These are phyloP conservation scores for Trididemnum clinides DNA, from an alignment of 23 tunicate species.

Conservation along the genomic window DNA sequence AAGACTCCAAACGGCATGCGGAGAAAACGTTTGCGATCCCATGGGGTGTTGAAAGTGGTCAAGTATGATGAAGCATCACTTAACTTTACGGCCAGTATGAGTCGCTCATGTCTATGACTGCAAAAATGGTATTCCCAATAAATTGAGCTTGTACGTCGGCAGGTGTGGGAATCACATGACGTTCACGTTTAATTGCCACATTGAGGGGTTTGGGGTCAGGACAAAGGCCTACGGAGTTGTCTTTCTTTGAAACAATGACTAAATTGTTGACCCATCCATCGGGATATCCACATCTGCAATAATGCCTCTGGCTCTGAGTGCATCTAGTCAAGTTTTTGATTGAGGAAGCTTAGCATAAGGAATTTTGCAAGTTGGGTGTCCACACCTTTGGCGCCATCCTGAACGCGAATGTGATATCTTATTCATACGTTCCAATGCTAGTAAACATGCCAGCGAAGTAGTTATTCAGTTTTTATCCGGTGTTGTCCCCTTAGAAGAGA, in stretches of 20 bases:
- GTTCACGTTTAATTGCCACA: constrained; percentile 18
- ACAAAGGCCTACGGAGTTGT: background rate
- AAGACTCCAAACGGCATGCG: background rate
- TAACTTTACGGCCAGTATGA: background rate
- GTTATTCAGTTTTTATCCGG: too few species aligned
- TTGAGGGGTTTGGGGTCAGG: constrained; percentile 39
- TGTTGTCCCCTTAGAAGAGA: too few species aligned
- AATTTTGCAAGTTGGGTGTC: background rate
- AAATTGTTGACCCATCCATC: constrained; percentile 8
- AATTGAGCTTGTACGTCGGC: constrained; percentile 9
- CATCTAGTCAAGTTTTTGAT: background rate
- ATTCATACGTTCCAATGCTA: constrained; percentile 1
- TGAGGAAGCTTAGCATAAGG: constrained; percentile 7
- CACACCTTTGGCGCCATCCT: background rate
- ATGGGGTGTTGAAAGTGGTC: background rate
- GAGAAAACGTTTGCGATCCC: too few species aligned
- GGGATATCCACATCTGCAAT: constrained; percentile 9
- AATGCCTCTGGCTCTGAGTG: background rate
- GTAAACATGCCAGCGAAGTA: constrained; percentile 11
- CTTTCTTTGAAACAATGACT: constrained; percentile 10
- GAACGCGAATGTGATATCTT: background rate
- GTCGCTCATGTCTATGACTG: background rate
- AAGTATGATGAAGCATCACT: too few species aligned
- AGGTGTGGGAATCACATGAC: constrained; percentile 16
- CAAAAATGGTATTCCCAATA: background rate